Base-by-base conservation (phyloP, 2,888 invertebrate genomes). In the Sisyra terminalis region DNA sequence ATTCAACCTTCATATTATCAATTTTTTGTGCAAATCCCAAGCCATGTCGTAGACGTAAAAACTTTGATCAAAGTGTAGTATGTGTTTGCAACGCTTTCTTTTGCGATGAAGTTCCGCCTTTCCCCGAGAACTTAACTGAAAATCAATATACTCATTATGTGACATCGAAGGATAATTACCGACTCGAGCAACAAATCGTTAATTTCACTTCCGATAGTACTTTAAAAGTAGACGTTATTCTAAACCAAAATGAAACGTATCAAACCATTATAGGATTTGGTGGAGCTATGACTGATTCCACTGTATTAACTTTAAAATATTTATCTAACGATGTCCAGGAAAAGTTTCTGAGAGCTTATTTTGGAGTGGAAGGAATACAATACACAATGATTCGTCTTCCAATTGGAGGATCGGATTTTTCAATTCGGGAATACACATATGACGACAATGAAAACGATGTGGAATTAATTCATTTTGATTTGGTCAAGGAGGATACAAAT, bases 231-330 rank as follows among this genome's bases (percentile, higher is more conserved):
- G 35, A 35, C 13, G 13, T 35, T 2, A 13, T 14, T 15, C 14
- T 35, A 1, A 35, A 10, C 16, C 35, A 15, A 3, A 14, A 3
- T 8, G 9, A 35, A 35, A 35, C 32, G 3, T 73, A 65, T 51
- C 90, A 92, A 58, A 65, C 54, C 15, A 79, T 92, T 16, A 58
- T 75, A 46, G 92, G 90, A 0, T 92, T 87, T 57, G 92, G 92
- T 1, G 90, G 86, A 0, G 84, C 89, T 0, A 83, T 90, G 46
- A 92, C 90, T 2, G 57, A 57, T 45, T 42, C 65, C 2, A 64
- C 71, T 2, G 77, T 78, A 1, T 73, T 86, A 11, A 85, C 86
- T 56, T 74, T 86, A 53, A 61, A 65, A 7, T 68, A 64, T n/a
- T 60, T 87, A 9, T 70, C 75, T 1, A 55, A 60, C 29, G 54